Percentiles rank a stretch among this genome's conserved stretches.
These are phyloP conservation scores for Petrocephalus microphthalmus DNA, from an alignment of 2,113 vertebrate species.

Conservation along the genomic window DNA sequence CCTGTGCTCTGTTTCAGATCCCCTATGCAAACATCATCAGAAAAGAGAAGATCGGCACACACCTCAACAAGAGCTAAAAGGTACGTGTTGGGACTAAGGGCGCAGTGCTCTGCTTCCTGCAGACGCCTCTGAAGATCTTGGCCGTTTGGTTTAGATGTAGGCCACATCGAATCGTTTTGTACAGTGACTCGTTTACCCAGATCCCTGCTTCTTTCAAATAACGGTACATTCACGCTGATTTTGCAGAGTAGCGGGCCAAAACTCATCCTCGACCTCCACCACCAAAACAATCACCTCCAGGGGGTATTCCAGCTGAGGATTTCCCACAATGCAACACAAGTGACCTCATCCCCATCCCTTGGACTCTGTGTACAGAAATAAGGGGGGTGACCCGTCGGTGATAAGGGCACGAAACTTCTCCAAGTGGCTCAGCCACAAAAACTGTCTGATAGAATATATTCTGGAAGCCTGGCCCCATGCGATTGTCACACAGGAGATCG, in stretches of 20 bases:
- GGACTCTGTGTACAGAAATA: constrained; percentile 49
- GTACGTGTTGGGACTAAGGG: constrained; percentile 40
- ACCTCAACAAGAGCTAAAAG: constrained; percentile 89
- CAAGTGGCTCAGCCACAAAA: neutral
- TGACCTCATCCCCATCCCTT: constrained; percentile 59
- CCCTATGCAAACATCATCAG: constrained; percentile 95
- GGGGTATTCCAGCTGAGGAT: constrained; percentile 20
- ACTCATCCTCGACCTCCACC: neutral
- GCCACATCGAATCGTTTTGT: too few species aligned
- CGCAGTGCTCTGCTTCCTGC: neutral
- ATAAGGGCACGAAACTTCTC: neutral
- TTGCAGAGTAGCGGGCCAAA: constrained; percentile 8
- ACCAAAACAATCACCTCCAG: constrained; percentile 2
- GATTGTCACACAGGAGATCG: neutral
- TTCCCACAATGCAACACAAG: constrained; percentile 54
- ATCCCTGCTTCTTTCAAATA: neutral
- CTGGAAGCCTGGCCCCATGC: constrained; percentile 6
- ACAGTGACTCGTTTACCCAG: too few species aligned
- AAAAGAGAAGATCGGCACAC: constrained; percentile 90
- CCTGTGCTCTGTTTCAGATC: constrained; percentile 70
- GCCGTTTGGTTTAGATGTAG: neutral
- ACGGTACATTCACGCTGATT: neutral
- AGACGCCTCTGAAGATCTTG: neutral
- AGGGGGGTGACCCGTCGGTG: neutral
- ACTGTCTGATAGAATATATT: neutral